Evolutionary conservation across 1,140 invertebrate genomes (phyloP).

Genomic region (Sogatella furcifera): DNA sequence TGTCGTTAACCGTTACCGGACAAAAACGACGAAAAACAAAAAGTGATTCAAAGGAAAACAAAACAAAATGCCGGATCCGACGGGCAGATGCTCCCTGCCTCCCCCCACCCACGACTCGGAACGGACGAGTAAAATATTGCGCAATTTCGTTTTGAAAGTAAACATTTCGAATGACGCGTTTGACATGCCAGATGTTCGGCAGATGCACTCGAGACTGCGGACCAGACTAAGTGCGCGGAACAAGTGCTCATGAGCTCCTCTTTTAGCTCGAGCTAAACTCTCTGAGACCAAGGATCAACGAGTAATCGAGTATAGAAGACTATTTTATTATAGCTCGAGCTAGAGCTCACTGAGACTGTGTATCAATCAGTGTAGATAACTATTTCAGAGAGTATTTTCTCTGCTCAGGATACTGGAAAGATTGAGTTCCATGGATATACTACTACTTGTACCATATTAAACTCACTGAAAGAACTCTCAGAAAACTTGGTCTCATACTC

Average conservation of each 20-base stretch:
- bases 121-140: not conserved
- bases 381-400: too few relatives aligned
- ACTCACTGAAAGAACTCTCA: too few relatives aligned
- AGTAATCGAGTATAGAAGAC: too few relatives aligned
- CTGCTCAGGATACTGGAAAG: not conserved
- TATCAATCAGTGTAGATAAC: too few relatives aligned
- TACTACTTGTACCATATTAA: too few relatives aligned
- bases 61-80: not conserved
- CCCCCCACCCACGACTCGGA: not conserved
- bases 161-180: constrained; percentile 1
- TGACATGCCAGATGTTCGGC: constrained; percentile 1
- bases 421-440: not conserved
- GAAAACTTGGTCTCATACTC: too few relatives aligned
- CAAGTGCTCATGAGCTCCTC: too few relatives aligned
- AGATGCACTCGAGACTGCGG: not conserved
- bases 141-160: not conserved
- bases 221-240: not conserved
- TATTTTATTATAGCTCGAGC: too few relatives aligned
- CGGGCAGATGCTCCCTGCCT: not conserved
- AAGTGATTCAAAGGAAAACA: not conserved
- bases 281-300: too few relatives aligned
- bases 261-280: too few relatives aligned
- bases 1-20: too few relatives aligned
- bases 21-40: not conserved
- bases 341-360: not conserved